A percentile compares a stretch with the other conserved stretches of the same genome.
phyloP scores from a whole-genome alignment of 2,797 vertebrate species.

The Percopsis omiscomaycus region DNA sequence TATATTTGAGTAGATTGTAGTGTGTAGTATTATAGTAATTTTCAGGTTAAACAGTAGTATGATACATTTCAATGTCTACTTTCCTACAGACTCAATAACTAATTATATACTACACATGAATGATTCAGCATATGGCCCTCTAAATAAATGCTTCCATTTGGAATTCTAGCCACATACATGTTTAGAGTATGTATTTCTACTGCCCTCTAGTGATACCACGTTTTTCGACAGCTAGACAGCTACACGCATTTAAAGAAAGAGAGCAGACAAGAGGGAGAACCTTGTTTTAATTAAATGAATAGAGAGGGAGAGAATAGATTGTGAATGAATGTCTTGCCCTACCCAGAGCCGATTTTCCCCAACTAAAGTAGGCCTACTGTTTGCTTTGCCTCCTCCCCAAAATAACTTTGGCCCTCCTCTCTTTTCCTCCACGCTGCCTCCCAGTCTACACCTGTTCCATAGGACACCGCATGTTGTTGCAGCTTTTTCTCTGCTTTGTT shows the following conservation, averaged over 20 bases:
- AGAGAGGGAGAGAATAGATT: constrained; percentile 13
- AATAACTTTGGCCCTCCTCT: constrained; percentile 31
- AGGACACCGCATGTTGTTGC: constrained; percentile 32
- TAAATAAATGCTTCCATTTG: not conserved
- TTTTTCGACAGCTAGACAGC: not conserved
- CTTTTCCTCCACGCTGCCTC: constrained; percentile 51
- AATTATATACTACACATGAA: too few relatives aligned
- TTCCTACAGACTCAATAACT: too few relatives aligned
- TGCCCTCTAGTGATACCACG: not conserved
- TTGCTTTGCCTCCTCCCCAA: constrained; percentile 20
- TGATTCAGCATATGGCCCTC: not conserved
- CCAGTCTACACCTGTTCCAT: constrained; percentile 60
- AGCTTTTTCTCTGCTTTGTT: constrained; percentile 23
- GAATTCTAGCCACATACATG: not conserved
- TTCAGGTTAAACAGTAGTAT: too few relatives aligned
- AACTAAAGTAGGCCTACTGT: constrained; percentile 2
- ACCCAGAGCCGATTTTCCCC: constrained; percentile 17
- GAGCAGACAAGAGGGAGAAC: not conserved
- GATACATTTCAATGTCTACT: too few relatives aligned
- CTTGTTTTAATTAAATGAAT: not conserved
- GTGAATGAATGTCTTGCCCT: constrained; percentile 23
- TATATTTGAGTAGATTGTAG: not conserved
- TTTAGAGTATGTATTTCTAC: not conserved
- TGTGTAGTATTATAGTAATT: too few relatives aligned
- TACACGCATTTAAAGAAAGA: not conserved